A percentile compares a stretch with the other conserved stretches of the same genome.
phyloP scores from a whole-genome alignment of 2,797 vertebrate species.

The Malacoctenus gilli region DNA sequence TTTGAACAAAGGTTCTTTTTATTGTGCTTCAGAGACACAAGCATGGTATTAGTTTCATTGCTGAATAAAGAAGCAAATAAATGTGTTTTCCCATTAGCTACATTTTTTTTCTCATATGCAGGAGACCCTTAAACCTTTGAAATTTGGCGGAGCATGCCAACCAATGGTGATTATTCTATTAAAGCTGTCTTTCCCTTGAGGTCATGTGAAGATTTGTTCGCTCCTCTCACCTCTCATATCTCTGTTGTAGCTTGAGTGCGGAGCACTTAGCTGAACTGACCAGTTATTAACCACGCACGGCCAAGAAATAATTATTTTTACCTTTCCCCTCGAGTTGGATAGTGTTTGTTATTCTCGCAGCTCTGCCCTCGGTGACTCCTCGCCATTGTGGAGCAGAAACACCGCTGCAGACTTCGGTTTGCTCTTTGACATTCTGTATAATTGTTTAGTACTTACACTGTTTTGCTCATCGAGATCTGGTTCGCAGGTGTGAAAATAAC shows the following conservation, averaged over 20 bases:
- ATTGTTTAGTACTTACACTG: constrained; percentile 53
- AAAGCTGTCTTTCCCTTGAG: constrained; percentile 3
- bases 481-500: constrained; percentile 60
- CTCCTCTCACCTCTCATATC: neutral
- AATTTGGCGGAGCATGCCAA: constrained; percentile 5
- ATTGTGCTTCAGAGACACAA: neutral
- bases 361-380: constrained; percentile 40
- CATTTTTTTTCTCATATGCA: neutral
- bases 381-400: constrained; percentile 26
- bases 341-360: constrained; percentile 58
- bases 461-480: constrained; percentile 45
- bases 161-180: too few species aligned
- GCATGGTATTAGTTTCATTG: neutral
- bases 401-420: constrained; percentile 29
- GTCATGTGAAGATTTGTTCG: constrained; percentile 11
- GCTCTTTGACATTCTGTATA: constrained; percentile 52
- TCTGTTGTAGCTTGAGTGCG: constrained; percentile 14
- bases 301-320: constrained; percentile 44
- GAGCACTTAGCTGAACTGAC: constrained; percentile 20
- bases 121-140: constrained; percentile 4
- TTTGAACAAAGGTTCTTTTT: neutral
- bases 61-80: constrained; percentile 8
- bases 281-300: constrained; percentile 33
- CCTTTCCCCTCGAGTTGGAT: constrained; percentile 48
- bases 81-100: constrained; percentile 12